A percentile compares a stretch with the other conserved stretches of the same genome.
These are phyloP conservation scores for Fulica atra DNA, from an alignment of 2,113 vertebrate species.

Conservation along the genomic window DNA sequence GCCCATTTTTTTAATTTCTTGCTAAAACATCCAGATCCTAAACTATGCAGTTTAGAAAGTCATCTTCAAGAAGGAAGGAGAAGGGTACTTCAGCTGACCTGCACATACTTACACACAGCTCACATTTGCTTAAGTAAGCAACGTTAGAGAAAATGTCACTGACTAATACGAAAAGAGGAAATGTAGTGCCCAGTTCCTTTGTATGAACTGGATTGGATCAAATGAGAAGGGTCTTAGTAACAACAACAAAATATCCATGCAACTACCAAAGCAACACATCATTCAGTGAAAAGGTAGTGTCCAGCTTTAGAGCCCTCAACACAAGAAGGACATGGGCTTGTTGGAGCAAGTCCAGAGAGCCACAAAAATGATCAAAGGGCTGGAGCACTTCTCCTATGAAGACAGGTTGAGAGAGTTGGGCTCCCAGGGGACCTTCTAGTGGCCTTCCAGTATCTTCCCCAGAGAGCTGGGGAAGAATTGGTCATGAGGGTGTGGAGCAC, in stretches of 20 bases:
- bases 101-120: neutral
- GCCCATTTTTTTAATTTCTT: neutral
- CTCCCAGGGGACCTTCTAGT: no score
- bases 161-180: neutral
- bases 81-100: neutral
- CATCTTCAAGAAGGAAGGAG: neutral
- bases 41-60: neutral
- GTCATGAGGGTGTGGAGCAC: no score
- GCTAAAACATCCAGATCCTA: neutral
- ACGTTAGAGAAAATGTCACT: neutral
- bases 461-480: no score
- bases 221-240: neutral
- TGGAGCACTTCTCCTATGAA: no score
- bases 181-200: neutral
- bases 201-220: neutral
- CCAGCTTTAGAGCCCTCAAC: no score
- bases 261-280: neutral
- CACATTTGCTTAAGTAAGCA: neutral
- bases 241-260: no score
- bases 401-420: no score
- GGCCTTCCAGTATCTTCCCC: no score
- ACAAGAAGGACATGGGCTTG: no score
- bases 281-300: neutral
- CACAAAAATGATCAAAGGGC: no score
- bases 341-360: no score